Conservation (phyloP, 2,797 vertebrate species). For the Perdix hodgsoniae region DNA sequence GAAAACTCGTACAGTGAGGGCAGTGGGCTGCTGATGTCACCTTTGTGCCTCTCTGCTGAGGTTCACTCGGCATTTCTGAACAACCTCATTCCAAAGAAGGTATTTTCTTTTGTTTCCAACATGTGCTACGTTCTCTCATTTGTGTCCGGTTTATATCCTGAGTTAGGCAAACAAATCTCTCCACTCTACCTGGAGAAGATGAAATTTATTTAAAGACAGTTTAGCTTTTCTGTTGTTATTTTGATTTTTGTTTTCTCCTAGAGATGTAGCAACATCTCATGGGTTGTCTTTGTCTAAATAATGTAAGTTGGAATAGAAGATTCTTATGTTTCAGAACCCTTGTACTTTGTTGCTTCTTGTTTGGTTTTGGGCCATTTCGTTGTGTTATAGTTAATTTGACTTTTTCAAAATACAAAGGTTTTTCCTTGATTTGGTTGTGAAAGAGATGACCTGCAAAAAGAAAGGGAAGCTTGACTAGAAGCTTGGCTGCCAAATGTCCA, state of each 20-base stretch:
- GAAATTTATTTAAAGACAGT: neutral
- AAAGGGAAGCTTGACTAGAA: neutral
- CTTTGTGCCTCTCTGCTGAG: slow-evolving; percentile 94
- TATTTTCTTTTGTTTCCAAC: slow-evolving; percentile 31
- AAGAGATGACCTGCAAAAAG: neutral
- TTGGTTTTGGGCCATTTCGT: neutral
- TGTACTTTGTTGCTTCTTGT: neutral
- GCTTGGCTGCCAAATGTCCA: neutral
- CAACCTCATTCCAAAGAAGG: slow-evolving; percentile 92
- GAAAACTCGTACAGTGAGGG: slow-evolving; percentile 84
- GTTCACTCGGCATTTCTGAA: slow-evolving; percentile 88
- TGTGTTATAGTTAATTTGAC: neutral
- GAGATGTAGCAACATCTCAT: neutral
- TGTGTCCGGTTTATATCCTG: neutral
- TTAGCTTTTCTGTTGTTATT: neutral
- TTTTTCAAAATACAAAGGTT: neutral
- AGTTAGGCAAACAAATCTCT: neutral
- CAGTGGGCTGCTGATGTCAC: slow-evolving; percentile 86
- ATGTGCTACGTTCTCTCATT: neutral
- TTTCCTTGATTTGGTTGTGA: neutral
- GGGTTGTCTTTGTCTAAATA: neutral
- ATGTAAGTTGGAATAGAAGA: neutral
- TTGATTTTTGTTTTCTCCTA: neutral
- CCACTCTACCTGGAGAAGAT: neutral
- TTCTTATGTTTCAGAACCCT: neutral